Base-by-base conservation (phyloP, 2,888 invertebrate genomes). In the Agrochola macilenta region DNA sequence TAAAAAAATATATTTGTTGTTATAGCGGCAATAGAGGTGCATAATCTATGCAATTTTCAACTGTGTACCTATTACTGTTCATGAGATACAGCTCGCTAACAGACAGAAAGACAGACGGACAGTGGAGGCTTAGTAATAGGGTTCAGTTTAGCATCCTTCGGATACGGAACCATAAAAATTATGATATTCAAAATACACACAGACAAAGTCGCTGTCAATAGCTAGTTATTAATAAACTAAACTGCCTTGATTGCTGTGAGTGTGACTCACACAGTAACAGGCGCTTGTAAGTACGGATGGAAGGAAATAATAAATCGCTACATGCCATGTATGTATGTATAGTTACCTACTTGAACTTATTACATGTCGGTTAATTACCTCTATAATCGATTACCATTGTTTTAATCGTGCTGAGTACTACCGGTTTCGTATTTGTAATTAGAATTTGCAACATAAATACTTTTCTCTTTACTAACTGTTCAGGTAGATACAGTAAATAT, bases 341-440 rank as follows among this genome's bases (percentile, higher is more conserved):
- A 64, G 35, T 63, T 82, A 57, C 30, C 61, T 72, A 61, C 77
- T 75, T 84, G 64, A 69, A 84, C 78, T 81, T 81, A 78, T 75
- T 72, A 72, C 82, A 76, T 65, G 69, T 74, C 69, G 76, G 75
- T 81, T 81, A 84, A 84, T 85, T 84, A 84, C 78, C 70, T 85
- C 54, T 65, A 43, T 81, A 84, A 81, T 82, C 78, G 85, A 84
- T 85, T 85, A 78, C 69, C 71, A 83, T 82, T 83, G 71, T 82
- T 83, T 72, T 79, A 57, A 83, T 72, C 64, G 69, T 26, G 43
- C 54, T 69, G 54, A 57, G 58, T 64, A 61, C 61, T 64, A 63
- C 46, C 52, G 64, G 71, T 75, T 82, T 71, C 60, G 69, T 69
- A 65, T 61, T 77, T 66, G 54, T 71, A 46, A 75, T 81, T 61